Evolutionary conservation across 2,888 invertebrate species (phyloP).

Genomic region (Brachypalpus laphriformis): DNA sequence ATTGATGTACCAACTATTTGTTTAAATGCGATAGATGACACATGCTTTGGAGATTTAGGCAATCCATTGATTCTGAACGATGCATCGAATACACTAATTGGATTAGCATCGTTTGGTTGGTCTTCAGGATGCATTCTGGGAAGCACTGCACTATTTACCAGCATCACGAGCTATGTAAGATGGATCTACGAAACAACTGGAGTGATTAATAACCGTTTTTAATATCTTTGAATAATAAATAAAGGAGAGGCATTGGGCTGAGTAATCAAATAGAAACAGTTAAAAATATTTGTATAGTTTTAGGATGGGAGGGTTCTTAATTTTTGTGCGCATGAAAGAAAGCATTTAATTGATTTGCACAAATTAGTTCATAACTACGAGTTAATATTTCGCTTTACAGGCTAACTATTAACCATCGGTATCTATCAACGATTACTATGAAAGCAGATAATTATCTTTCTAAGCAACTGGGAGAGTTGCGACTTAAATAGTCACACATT

Average conservation of each 20-base stretch:
- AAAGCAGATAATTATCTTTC: too few species aligned
- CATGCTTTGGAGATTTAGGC: conserved; percentile 21
- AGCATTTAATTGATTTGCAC: too few species aligned
- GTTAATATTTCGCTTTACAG: too few species aligned
- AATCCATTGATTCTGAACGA: conserved; percentile 11
- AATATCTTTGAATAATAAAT: neutral
- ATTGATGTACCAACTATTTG: conserved; percentile 11
- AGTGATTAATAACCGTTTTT: conserved; percentile 27
- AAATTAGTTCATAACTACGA: too few species aligned
- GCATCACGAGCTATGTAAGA: neutral
- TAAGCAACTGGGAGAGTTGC: too few species aligned
- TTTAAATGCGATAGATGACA: neutral
- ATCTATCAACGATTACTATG: too few species aligned
- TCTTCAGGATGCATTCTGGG: conserved; percentile 3
- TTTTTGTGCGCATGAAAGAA: too few species aligned
- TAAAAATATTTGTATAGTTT: neutral
- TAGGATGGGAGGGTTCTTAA: too few species aligned
- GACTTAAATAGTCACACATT: too few species aligned
- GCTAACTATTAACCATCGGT: too few species aligned
- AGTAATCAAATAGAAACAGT: neutral
- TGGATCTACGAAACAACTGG: conserved; percentile 45
- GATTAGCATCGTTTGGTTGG: conserved; percentile 29
- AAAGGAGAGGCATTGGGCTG: neutral
- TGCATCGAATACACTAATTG: conserved; percentile 13
- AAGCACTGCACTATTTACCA: conserved; percentile 13